These are phyloP conservation scores for Muntiacus reevesi DNA, from an alignment of 2,113 vertebrate species.

Conservation along the genomic window DNA sequence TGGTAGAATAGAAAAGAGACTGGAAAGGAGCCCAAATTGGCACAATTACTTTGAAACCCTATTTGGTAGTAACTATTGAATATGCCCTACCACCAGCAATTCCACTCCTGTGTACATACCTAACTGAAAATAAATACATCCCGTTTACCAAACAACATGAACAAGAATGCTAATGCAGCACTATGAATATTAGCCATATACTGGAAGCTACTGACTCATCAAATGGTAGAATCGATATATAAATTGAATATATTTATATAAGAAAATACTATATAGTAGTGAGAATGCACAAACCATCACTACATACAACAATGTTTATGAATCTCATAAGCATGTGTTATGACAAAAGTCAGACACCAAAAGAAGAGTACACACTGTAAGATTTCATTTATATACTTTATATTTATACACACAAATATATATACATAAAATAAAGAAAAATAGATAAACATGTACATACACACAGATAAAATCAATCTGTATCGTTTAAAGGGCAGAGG, in stretches of 20 bases:
- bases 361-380: background rate
- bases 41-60: background rate
- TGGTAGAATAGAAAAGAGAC: background rate
- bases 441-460: background rate
- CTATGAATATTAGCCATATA: background rate
- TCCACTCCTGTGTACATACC: background rate
- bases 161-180: constrained; percentile 7
- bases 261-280: background rate
- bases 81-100: background rate
- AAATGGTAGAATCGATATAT: background rate
- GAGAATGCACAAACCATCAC: constrained; percentile 17
- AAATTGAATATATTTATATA: background rate
- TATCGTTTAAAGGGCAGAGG: background rate
- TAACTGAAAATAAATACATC: background rate
- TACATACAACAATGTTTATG: background rate
- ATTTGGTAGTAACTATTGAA: background rate
- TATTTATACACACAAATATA: background rate
- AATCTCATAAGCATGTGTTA: background rate
- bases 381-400: background rate
- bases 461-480: background rate
- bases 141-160: constrained; percentile 16
- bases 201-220: background rate
- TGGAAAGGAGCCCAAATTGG: background rate
- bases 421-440: background rate
- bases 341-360: background rate